These are phyloP conservation scores for Xylocopa sonorina DNA, from an alignment of 1,140 invertebrate genomes.

Conservation along the genomic window DNA sequence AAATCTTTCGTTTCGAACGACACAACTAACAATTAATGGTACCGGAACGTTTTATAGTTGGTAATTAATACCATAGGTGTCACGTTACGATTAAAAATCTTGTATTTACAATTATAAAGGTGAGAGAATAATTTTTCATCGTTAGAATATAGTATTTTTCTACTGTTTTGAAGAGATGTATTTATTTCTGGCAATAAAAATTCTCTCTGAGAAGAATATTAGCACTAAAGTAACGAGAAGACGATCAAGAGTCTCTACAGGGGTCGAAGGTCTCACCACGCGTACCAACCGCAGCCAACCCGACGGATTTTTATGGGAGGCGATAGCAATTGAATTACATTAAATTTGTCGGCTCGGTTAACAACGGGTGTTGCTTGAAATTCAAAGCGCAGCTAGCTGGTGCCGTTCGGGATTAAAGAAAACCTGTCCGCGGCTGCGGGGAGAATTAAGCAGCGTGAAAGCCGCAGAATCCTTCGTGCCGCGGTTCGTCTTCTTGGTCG, in stretches of 20 bases:
- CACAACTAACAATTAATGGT: no score
- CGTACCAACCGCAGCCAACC: background rate
- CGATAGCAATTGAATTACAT: conserved; percentile 15
- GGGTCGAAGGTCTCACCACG: background rate
- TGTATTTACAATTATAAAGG: no score
- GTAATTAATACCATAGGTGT: no score
- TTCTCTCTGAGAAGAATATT: no score
- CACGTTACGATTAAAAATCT: no score
- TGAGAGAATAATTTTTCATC: no score
- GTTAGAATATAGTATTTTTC: no score
- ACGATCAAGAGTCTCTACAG: background rate
- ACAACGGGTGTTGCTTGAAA: conserved; percentile 10
- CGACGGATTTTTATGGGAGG: background rate
- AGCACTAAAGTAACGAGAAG: background rate
- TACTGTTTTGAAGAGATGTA: no score
- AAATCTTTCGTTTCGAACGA: background rate
- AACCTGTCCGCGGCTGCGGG: background rate
- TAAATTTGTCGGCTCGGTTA: conserved; percentile 5
- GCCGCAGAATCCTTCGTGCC: conserved; percentile 7
- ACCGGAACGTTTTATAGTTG: no score
- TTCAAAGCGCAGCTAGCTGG: background rate
- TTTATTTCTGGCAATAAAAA: no score
- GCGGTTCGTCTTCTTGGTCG: background rate
- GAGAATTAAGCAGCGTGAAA: conserved; percentile 28
- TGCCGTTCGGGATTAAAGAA: conserved; percentile 8